Base-by-base conservation (phyloP, 1,140 invertebrate species). In the Macrotrachela quadricornifera region DNA sequence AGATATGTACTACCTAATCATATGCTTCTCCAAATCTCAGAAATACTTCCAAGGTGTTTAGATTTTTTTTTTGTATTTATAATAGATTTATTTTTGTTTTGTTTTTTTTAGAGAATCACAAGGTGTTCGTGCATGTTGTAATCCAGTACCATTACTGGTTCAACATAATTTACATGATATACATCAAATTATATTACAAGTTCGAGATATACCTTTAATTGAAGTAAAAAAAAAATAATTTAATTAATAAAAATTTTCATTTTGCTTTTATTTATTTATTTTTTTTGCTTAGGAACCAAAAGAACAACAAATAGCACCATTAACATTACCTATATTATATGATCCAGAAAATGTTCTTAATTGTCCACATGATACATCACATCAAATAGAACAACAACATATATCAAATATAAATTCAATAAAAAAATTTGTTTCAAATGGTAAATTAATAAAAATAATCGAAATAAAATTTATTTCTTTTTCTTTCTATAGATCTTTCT, bases 1-100 rank as follows among this genome's bases (percentile, higher is more conserved):
- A 82, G 81, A 16, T 96, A 86, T 66, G 80, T 96, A 37, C 67
- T 97, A 52, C 88, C 90, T 0, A 91, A 90, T 69, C 85, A 95
- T 63, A 92, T 92, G 85, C 61, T 97, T 64, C 63, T 95, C 18
- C 78, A 85, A 60, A 85, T 96, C 49, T 78, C 83, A 6, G 83
- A 92, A 63, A 75, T 76, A n/a, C 65, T 96, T 45, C 92, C 92
- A 0, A 74, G 54, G 58, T 60, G 51, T 47, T 36, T 47, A 40
- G 6, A 6, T 6, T 3, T 3, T 10, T 21, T 46, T 46, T 17
- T 2, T 36, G n/a, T 16, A 46, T 46, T 46, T 46, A 2, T 46
- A 21, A 21, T 46, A 46, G 15, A 46, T 46, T 21, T 21, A 6
- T 46, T 46, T 16, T 46, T 21, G 2, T 4, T 42, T 42, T 14